Evolutionary conservation across 2,113 vertebrate species (phyloP).

Genomic region (Poecile atricapillus): DNA sequence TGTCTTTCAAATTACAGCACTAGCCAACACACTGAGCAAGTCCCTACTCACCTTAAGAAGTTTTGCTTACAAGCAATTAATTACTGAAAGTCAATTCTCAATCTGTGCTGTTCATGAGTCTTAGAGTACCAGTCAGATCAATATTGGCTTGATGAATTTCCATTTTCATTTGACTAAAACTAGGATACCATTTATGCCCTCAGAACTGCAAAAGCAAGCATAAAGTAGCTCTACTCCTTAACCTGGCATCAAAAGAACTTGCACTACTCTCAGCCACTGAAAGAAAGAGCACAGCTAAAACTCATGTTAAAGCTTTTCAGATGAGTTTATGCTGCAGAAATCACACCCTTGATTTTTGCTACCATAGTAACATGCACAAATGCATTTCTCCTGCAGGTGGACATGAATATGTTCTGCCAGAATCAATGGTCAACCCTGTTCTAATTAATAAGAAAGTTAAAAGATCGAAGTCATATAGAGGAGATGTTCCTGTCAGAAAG

Average conservation of each 20-base stretch:
- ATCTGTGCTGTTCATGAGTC: conserved; percentile 32
- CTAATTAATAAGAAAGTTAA: conserved; percentile 62
- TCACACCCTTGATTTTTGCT: not conserved
- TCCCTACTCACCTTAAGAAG: conserved; percentile 1
- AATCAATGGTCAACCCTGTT: conserved; percentile 64
- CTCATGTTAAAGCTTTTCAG: not conserved
- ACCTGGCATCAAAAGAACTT: not conserved
- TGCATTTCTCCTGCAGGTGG: conserved; percentile 32
- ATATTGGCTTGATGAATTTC: conserved; percentile 12
- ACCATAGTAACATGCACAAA: not conserved
- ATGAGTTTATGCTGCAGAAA: not conserved
- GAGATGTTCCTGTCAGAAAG: conserved; percentile 26
- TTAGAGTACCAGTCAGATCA: not conserved
- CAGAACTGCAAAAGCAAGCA: not conserved
- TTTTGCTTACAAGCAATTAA: conserved; percentile 29
- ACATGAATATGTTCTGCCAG: conserved; percentile 25
- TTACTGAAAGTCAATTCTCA: conserved; percentile 26
- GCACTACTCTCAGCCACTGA: not conserved
- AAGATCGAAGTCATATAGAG: conserved; percentile 49
- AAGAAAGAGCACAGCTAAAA: not conserved
- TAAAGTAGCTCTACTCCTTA: not conserved
- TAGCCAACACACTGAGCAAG: not conserved
- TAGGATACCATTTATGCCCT: not conserved
- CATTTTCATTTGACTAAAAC: not conserved
- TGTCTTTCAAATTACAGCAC: not conserved